Conservation (phyloP, 2,888 invertebrate genomes). For the Drosophila tripunctata region DNA sequence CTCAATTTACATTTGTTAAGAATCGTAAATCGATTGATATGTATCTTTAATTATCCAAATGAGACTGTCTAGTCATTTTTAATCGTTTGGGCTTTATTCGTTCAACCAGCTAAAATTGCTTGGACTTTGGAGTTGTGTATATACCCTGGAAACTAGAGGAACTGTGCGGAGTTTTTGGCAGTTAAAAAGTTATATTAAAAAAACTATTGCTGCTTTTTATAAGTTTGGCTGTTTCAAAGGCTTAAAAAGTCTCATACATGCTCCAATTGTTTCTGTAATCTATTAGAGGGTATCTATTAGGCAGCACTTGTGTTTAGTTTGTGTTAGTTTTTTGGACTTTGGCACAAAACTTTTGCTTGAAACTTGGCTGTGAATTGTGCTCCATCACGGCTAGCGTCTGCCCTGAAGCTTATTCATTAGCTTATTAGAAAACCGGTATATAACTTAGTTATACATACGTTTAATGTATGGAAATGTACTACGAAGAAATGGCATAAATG, state of each 20-base stretch:
- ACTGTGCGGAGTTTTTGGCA: not conserved
- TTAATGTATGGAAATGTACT: conserved; percentile 43
- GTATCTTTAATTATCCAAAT: conserved; percentile 15
- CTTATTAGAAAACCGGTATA: conserved; percentile 41
- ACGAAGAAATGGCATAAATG: not conserved
- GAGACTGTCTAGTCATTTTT: not conserved
- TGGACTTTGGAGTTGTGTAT: conserved; percentile 34
- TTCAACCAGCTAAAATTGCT: conserved; percentile 29
- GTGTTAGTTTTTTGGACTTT: conserved; percentile 28
- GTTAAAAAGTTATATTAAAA: too few relatives aligned
- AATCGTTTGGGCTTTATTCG: conserved; percentile 1
- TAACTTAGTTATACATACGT: too few relatives aligned
- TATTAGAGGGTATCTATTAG: not conserved
- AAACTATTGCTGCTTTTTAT: too few relatives aligned
- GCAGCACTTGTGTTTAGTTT: not conserved
- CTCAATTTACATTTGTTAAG: conserved; percentile 4
- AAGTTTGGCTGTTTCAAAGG: not conserved
- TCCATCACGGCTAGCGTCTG: conserved; percentile 9
- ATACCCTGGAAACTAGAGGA: not conserved
- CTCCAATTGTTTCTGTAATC: not conserved
- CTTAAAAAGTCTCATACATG: not conserved
- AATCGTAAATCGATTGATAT: conserved; percentile 13
- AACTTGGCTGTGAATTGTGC: conserved; percentile 15
- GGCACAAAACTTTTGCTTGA: not conserved
- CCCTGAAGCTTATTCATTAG: conserved; percentile 15